These are phyloP conservation scores for Epizoanthus ramosus DNA, from an alignment of 92 coral and sea anemone genomes.

Conservation along the genomic window DNA sequence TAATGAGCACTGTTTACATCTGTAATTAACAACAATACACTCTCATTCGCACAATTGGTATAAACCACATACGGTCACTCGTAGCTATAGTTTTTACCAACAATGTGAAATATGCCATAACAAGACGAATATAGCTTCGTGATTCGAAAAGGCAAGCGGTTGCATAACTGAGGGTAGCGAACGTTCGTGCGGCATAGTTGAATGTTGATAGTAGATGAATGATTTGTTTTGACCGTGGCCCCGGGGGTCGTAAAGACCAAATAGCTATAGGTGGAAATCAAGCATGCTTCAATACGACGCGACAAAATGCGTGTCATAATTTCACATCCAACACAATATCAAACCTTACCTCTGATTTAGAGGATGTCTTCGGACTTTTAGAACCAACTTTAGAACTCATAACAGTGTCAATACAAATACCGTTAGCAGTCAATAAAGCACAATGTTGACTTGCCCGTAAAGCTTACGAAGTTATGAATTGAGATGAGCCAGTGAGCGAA, in stretches of 20 bases:
- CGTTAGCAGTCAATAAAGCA: neutral
- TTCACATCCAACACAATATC: neutral
- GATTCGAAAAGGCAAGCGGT: neutral
- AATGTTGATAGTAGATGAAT: neutral
- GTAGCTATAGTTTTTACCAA: neutral
- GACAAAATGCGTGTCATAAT: neutral
- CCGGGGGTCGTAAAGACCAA: neutral
- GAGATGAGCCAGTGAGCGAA: neutral
- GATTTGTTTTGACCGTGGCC: neutral
- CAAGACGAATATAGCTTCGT: neutral
- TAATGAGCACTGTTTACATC: neutral
- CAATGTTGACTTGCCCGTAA: neutral
- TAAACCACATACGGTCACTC: neutral
- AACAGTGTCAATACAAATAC: neutral
- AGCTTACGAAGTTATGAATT: neutral
- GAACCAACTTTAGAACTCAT: constrained; percentile 31
- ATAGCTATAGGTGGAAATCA: neutral
- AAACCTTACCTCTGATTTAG: constrained; percentile 23
- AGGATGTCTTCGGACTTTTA: constrained; percentile 15
- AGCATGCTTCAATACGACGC: constrained; percentile 17
- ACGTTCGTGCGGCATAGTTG: neutral
- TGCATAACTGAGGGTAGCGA: neutral
- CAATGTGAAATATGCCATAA: constrained; percentile 10
- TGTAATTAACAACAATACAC: neutral
- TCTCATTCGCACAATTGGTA: constrained; percentile 4